Evolutionary conservation across 2,797 vertebrate genomes (phyloP).

Genomic region (Arremon aurantiirostris): DNA sequence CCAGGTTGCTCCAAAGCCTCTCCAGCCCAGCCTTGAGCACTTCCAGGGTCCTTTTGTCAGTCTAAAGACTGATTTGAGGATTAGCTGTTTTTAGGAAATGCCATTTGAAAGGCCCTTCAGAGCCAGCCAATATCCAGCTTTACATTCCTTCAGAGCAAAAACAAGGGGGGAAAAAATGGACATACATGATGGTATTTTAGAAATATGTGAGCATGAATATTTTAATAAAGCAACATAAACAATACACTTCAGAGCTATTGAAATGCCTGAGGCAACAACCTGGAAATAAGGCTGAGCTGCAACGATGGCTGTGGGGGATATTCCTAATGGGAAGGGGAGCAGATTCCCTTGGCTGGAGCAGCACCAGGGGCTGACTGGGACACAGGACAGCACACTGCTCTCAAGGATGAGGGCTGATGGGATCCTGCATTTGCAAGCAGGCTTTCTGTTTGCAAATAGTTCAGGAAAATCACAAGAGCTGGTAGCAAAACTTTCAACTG

Average conservation of each 20-base stretch:
- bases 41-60: not conserved
- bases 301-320: not conserved
- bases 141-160: not conserved
- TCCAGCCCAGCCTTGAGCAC: not conserved
- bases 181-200: not conserved
- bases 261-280: not conserved
- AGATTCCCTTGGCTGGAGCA: accelerated
- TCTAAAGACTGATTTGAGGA: not conserved
- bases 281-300: not conserved
- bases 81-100: not conserved
- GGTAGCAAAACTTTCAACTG: not conserved
- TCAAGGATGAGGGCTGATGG: not conserved
- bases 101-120: not conserved
- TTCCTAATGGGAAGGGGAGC: accelerated
- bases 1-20: not conserved
- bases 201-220: not conserved
- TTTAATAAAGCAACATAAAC: not conserved
- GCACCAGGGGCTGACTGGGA: not conserved
- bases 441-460: not conserved
- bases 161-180: accelerated
- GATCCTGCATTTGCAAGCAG: not conserved
- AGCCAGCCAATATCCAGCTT: not conserved
- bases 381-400: not conserved
- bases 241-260: not conserved
- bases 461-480: not conserved